A percentile compares a stretch with the other conserved stretches of the same genome.
phyloP scores from a whole-genome alignment of 2,888 invertebrate species.

The Phortica okadai region DNA sequence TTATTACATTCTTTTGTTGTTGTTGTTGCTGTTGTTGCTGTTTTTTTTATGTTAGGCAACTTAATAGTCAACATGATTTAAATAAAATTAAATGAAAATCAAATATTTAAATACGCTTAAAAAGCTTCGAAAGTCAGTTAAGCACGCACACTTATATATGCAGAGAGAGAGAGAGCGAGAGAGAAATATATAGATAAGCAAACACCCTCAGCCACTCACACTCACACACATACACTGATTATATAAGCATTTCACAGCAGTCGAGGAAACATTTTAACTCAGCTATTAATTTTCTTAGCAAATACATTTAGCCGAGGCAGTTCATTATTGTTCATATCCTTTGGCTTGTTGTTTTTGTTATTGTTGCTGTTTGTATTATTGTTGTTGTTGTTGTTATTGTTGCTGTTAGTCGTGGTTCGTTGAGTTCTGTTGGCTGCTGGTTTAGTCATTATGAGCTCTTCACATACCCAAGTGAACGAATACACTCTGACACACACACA shows the following conservation, averaged over 20 bases:
- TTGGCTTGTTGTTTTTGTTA: background rate
- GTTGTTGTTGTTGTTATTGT: background rate
- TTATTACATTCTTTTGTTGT: no score
- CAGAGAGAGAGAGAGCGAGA: no score
- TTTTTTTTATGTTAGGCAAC: no score
- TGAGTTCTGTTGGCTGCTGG: conserved; percentile 69
- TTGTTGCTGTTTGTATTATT: background rate
- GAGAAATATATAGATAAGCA: no score
- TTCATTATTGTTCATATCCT: no score
- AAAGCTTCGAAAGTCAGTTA: no score
- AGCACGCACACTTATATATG: no score
- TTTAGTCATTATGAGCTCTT: conserved; percentile 63
- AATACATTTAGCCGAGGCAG: background rate
- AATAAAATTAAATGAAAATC: no score
- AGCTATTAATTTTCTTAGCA: conserved; percentile 8
- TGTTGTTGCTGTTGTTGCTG: no score
- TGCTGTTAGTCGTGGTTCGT: background rate
- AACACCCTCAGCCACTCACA: background rate
- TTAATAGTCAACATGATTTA: no score
- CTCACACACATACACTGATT: background rate
- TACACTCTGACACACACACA: conserved; percentile 19
- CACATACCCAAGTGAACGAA: conserved; percentile 21
- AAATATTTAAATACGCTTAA: no score
- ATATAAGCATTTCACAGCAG: background rate
- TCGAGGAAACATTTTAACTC: background rate